Evolutionary conservation across 92 coral and sea anemone genomes (phyloP).

Genomic region (Zoanthus solanderi): DNA sequence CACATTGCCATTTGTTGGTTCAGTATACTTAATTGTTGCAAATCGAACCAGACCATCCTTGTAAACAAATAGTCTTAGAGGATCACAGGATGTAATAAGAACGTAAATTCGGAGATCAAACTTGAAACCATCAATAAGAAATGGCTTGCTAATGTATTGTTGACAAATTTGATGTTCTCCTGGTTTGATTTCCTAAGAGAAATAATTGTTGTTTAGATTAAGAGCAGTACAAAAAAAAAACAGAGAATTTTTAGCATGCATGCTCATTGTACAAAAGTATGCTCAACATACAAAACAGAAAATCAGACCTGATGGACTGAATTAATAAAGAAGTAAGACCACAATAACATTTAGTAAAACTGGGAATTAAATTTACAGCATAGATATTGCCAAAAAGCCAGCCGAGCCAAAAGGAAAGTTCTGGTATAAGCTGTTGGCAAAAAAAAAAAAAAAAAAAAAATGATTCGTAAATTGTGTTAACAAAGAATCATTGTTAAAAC

Average conservation of each 20-base stretch:
- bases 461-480: no score
- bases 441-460: no score
- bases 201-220: not conserved
- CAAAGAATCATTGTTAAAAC: no score
- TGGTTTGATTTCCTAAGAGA: conserved; percentile 84
- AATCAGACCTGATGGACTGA: no score
- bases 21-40: conserved; percentile 88
- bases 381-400: no score
- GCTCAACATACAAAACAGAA: no score
- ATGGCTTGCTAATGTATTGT: conserved; percentile 93
- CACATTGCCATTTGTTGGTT: conserved; percentile 88
- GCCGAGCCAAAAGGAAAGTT: no score
- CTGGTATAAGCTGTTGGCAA: no score
- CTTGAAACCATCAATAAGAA: conserved; percentile 97
- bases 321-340: no score
- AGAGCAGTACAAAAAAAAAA: not conserved
- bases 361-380: no score
- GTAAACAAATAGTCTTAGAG: conserved; percentile 90
- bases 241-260: not conserved
- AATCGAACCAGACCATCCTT: conserved; percentile 97
- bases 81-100: conserved; percentile 95
- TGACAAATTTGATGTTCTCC: conserved; percentile 98
- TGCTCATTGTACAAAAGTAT: no score
- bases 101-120: conserved; percentile 93
- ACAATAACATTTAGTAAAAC: no score